Base-by-base conservation (phyloP, 2,113 vertebrate genomes). In the Podarcis cretensis region DNA sequence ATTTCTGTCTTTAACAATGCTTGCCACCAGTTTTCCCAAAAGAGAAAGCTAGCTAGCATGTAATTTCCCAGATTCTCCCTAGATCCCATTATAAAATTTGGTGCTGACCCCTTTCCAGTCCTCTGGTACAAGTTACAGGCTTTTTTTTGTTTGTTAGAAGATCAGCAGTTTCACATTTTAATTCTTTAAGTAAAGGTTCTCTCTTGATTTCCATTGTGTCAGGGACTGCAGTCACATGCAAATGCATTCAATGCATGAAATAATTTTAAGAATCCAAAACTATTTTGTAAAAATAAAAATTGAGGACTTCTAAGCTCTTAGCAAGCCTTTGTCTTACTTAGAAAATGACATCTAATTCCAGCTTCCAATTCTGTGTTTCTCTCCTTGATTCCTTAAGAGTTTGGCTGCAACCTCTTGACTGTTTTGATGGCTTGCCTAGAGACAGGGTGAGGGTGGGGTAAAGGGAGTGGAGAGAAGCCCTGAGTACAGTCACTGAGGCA, bases 341-440 rank as follows among this genome's bases (percentile, higher is more conserved):
- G 48, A 66, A 87, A 86, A 63, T 43, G 20, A 63, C 40, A 48
- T 48, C n/a, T 12, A 32, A 90, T 92, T 83, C 68, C 40, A 20
- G 78, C 48, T 14, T 81, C 8, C 18, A 77, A 0, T 91, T 88
- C 89, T 83, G 57, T 12, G 21, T 75, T 83, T 88, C n/a, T 82
- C 18, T 76, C 2, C 20, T 21, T 43, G 40, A 76, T 91, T 79
- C 71, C 86, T 0, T 0, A 40, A 40, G n/a, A 90, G 10, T 74
- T 59, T 89, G 20, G 20, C 74, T 37, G 40, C 84, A 88, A 54
- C 48, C 76, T 84, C 43, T 90, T 90, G 84, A 81, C 68, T 74
- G 74, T 87, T 92, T 83, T 89, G 59, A 73, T 79, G 83, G n/a
- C 48, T 54, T 54, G 48, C 48, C 48, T 54, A 9, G 48, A 10